These are phyloP conservation scores for Chrysopa pallens DNA, from an alignment of 1,140 invertebrate genomes.

Conservation along the genomic window DNA sequence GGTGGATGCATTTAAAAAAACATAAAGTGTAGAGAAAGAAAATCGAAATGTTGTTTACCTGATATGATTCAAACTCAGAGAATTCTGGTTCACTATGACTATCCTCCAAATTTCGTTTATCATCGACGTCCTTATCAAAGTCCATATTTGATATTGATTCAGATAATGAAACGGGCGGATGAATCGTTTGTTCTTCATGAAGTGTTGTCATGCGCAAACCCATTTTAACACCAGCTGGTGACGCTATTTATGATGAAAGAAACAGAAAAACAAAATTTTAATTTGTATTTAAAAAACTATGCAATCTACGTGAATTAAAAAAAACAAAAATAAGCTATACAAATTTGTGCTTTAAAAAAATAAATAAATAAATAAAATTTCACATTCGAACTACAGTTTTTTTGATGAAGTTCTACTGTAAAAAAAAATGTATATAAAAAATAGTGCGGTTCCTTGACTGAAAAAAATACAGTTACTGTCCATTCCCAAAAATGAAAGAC, in stretches of 20 bases:
- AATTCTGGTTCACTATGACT: conserved; percentile 38
- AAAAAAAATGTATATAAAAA: too few relatives aligned
- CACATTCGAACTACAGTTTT: too few relatives aligned
- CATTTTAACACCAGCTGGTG: conserved; percentile 63
- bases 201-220: conserved; percentile 79
- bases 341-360: too few relatives aligned
- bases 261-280: too few relatives aligned
- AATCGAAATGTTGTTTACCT: neutral
- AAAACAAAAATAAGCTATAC: too few relatives aligned
- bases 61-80: conserved; percentile 36
- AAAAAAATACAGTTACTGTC: too few relatives aligned
- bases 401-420: too few relatives aligned
- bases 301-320: neutral
- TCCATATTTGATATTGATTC: conserved; percentile 12
- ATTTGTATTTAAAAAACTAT: conserved; percentile 7
- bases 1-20: too few relatives aligned
- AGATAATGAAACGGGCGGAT: conserved; percentile 18
- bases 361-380: too few relatives aligned
- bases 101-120: conserved; percentile 22
- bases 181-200: conserved; percentile 54
- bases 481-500: too few relatives aligned
- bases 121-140: conserved; percentile 10
- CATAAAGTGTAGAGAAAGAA: too few relatives aligned
- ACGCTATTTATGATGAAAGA: conserved; percentile 32
- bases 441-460: too few relatives aligned